Evolutionary conservation across 2,113 vertebrate genomes (phyloP), one percentile per base, ranked within the genome.

Genomic region (Centrocercus urophasianus): DNA sequence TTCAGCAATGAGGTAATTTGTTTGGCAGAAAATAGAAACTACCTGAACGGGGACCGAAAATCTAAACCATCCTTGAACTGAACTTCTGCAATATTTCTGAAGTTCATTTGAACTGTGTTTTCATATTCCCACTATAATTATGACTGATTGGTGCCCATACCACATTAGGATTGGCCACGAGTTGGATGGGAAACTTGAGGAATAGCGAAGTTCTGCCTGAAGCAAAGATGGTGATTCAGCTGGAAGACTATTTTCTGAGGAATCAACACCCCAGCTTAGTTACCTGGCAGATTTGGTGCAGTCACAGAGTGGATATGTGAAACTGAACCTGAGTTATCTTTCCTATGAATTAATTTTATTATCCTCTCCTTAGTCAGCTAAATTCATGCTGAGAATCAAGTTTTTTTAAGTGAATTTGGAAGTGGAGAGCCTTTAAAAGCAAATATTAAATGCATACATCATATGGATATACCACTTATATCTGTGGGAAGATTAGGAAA

Each of bases 1-100:
- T 88, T 88, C 81, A 85, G 70, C 72, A 84, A 28, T 91, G 82
- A 95, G 73, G 88, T 93, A 52, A 93, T 89, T 90, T 96, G 92
- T 91, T 95, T 88, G 79, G 85, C 76, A 94, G 96, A 95, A 54
- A 96, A 61, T 10, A 88, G 76, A 89, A 95, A 95, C 82, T 91
- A 89, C 91, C 82, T 96, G 96, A 93, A 70, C 70, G 65, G 20
- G 8, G 7, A 36, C 63, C 71, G 82, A 91, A 91, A 95, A 90
- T 81, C 84, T 93, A 94, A 91, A 76, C 75, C 2, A 1, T 34
- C 24, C 34, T 70, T 77, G 40, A 83, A 52, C 32, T 86, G 28
- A 71, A 70, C 28, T 77, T 91, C 72, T 70, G 60, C 66, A 95
- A 74, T 43, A 71, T 13, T 67, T n/a, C n/a, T 61, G 65, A 60